These are phyloP conservation scores for Perca flavescens DNA, from an alignment of 2,113 vertebrate species.

Conservation along the genomic window DNA sequence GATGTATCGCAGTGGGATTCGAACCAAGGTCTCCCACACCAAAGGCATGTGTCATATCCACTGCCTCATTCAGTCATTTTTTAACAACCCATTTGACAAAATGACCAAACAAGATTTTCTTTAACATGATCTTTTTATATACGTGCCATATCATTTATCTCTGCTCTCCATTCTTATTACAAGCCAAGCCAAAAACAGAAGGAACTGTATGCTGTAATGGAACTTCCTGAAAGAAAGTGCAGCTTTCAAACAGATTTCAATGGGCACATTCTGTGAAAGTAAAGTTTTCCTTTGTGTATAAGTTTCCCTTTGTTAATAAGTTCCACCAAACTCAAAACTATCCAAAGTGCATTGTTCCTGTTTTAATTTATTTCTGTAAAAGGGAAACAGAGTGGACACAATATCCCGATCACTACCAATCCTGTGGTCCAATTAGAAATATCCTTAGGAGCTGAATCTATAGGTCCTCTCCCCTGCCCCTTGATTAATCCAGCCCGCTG, in stretches of 20 bases:
- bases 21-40: too few relatives aligned
- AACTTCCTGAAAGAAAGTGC: background rate
- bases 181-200: background rate
- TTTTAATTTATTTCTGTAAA: slow-evolving; percentile 27
- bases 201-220: background rate
- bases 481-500: slow-evolving; percentile 61
- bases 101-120: too few relatives aligned
- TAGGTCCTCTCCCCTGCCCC: slow-evolving; percentile 38
- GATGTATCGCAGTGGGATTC: too few relatives aligned
- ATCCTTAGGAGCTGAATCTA: slow-evolving; percentile 37
- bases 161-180: background rate
- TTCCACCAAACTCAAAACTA: background rate
- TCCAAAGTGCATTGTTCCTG: background rate
- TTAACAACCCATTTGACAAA: too few relatives aligned
- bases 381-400: slow-evolving; percentile 6
- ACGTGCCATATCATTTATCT: background rate
- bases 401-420: slow-evolving; percentile 10
- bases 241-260: background rate
- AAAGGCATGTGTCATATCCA: too few relatives aligned
- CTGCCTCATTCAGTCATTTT: background rate
- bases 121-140: too few relatives aligned
- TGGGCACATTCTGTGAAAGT: background rate
- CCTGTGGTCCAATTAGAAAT: slow-evolving; percentile 41
- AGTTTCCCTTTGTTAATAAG: background rate
- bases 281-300: background rate